Evolutionary conservation across 2,888 invertebrate species (phyloP), one percentile per base, ranked within the genome.

Genomic region (Apodemia duryi): DNA sequence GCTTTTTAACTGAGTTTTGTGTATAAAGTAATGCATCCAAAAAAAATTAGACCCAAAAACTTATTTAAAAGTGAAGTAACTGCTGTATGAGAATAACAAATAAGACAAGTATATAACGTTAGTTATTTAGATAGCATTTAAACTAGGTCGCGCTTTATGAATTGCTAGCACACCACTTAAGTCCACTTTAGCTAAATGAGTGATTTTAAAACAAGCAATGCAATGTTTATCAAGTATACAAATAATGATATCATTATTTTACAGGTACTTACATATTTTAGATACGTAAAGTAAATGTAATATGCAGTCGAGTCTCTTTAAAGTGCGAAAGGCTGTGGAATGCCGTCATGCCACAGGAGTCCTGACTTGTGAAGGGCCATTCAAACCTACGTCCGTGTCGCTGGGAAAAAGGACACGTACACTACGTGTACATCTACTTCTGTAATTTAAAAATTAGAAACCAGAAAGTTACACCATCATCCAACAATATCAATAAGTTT

Each of bases 161-260:
- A 64, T 64, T 49, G 64, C 61, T 49, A 64, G 64, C 64, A 61
- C 64, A 61, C 49, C 49, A 61, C 61, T 49, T 61, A 64, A 64
- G 64, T 64, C 61, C 61, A 64, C 64, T 64, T 61, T 38, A 61
- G 60, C 61, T 64, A 64, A 64, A 61, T 64, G 49, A 54, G 54
- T 54, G 57, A 51, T 61, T 65, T 61, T 61, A 65, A 61, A 65
- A 61, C 65, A 63, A 13, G 32, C 52, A 28, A 64, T 43, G 29
- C 63, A 43, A 63, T 46, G 64, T 49, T 63, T 49, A 41, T 68
- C 54, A 11, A 43, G 63, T 66, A 64, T 65, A 64, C 51, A 68
- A 63, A 66, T 67, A 64, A 54, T 38, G 43, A 49, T 65, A 66
- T 65, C 69, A 54, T 35, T 61, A 52, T 64, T 52, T 66, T 13